Evolutionary conservation across 2,113 vertebrate genomes (phyloP), one percentile per base, ranked within the genome.

Genomic region (Syrmaticus mikado): DNA sequence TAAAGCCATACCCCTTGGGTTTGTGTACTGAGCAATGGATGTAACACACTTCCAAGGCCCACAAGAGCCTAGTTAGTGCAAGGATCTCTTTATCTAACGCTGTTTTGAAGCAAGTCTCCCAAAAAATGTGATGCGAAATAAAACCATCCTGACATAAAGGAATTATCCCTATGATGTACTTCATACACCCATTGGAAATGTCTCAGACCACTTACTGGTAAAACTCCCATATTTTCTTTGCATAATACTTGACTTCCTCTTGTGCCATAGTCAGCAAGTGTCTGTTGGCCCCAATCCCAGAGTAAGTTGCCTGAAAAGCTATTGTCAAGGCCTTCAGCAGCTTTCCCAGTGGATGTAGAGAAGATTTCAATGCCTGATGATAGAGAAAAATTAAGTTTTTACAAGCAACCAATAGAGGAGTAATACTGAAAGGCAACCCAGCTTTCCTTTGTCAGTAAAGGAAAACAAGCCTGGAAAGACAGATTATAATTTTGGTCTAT

Each of bases 251-350:
- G 88, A 98, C 95, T 80, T 98, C 98, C 28, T 97, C 97, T 92
- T 97, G 98, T 1, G 98, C 98, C 97, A 98, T 96, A 5, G 7
- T 78, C 95, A 98, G 96, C 43, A 98, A 96, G 85, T 98, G 98
- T 57, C 98, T 97, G 67, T 93, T 98, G 84, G 98, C 97, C 3
- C 98, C 98, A 0, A 97, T 60, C 4, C 98, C 98, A 0, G 96
- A 82, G 5, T 97, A 98, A 0, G 98, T 97, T 16, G 98, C 97
- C 93, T 98, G 98, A 82, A 98, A 98, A 22, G 96, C 97, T 58
- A 94, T 61, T 3, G 40, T 88, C 81, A 98, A 68, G 2, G 73
- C 95, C 72, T 75, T 79, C 25, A 98, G 91, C 25, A 98, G 92
- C 94, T 97, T 98, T 6, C 98, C 98, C 84, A 98, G 73, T 0